Evolutionary conservation across 2,888 invertebrate genomes (phyloP).

Genomic region (Eupithecia centaureata): DNA sequence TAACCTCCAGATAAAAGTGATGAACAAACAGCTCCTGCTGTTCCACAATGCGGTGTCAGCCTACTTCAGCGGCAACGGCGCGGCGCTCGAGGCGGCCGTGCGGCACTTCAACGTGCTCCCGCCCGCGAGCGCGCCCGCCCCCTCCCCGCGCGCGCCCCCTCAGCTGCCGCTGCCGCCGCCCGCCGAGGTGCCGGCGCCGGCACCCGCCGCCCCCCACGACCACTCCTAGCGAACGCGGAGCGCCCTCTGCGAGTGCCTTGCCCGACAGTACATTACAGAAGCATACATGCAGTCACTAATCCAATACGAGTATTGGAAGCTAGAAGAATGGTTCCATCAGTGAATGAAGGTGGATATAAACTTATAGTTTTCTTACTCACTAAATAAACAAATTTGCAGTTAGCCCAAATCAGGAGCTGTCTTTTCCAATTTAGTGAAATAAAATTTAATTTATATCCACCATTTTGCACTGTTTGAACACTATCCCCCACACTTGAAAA

Average conservation of each 20-base stretch:
- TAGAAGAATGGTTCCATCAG: not conserved
- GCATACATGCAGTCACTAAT: not conserved
- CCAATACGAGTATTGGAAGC: not conserved
- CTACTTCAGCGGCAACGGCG: slow-evolving; percentile 98
- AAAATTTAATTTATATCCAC: not conserved
- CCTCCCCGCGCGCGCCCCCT: slow-evolving; percentile 27
- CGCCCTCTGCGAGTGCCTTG: not conserved
- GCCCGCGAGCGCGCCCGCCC: slow-evolving; percentile 40
- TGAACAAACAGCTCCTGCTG: slow-evolving; percentile 98
- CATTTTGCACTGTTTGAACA: not conserved
- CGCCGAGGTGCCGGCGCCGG: slow-evolving; percentile 3
- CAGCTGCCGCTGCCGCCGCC: slow-evolving; percentile 9
- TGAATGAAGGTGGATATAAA: not conserved
- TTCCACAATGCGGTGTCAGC: slow-evolving; percentile 99
- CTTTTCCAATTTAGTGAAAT: not conserved
- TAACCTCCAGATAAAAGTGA: slow-evolving; percentile 94
- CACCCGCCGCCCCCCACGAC: not conserved
- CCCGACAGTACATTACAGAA: slow-evolving; percentile 3
- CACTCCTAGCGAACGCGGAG: not conserved
- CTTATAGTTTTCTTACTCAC: not conserved
- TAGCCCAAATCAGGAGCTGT: not conserved
- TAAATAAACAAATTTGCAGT: not conserved
- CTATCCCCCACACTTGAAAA: not conserved
- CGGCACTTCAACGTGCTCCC: slow-evolving; percentile 96
- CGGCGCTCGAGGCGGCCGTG: slow-evolving; percentile 95